phyloP scores from a whole-genome alignment of 2,888 invertebrate genomes.

The Molanna angustata region DNA sequence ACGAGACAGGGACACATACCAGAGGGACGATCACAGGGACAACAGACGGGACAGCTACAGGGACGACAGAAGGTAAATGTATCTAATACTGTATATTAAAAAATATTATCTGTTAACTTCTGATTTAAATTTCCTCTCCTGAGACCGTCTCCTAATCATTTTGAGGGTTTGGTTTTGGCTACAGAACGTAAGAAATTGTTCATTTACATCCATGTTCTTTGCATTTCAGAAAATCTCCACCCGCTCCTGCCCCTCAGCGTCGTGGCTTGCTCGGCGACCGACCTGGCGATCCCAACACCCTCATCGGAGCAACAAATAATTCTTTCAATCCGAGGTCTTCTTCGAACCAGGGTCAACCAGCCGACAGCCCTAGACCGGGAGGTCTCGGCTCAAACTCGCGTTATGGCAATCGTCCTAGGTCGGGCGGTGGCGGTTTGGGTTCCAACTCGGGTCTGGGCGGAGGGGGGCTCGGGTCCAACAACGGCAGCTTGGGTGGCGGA shows the following conservation, averaged over 20 bases:
- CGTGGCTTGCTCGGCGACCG: conserved; percentile 48
- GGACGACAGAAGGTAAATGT: conserved; percentile 5
- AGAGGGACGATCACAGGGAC: conserved; percentile 7
- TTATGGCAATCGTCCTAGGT: not conserved
- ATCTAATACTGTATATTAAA: too few relatives aligned
- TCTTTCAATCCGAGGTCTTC: not conserved
- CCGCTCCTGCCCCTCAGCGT: conserved; percentile 27
- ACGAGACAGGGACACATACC: not conserved
- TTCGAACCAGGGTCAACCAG: not conserved
- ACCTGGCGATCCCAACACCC: conserved; percentile 34
- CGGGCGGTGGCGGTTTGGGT: not conserved
- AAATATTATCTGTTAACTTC: too few relatives aligned
- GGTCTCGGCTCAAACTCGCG: conserved; percentile 1
- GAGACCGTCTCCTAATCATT: too few relatives aligned
- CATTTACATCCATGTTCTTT: not conserved
- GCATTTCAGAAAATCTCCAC: conserved; percentile 16
- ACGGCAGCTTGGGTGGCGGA: conserved; percentile 4
- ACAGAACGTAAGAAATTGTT: too few relatives aligned
- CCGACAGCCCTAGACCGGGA: not conserved
- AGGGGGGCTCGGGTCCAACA: not conserved
- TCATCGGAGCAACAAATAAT: not conserved
- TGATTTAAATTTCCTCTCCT: too few relatives aligned
- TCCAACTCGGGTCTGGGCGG: not conserved
- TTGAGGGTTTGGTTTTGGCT: too few relatives aligned
- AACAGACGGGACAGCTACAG: not conserved